Conservation (phyloP, 37 sponge, comb jelly and placozoan genomes). For the Diacarnus erythraeanus region DNA sequence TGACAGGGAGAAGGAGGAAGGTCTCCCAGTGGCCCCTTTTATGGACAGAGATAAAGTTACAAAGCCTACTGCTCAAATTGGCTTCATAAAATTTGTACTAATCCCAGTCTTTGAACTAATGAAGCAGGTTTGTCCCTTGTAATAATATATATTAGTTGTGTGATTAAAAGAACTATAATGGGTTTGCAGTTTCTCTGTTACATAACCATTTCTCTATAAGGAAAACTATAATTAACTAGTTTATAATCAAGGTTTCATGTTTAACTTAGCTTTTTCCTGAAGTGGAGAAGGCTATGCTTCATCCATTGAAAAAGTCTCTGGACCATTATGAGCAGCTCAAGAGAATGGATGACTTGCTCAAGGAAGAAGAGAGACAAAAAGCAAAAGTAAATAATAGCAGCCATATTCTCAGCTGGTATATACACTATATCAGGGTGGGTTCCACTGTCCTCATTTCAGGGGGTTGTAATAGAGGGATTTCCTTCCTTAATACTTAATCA, state of each 20-base stretch:
- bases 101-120: slow-evolving; percentile 80
- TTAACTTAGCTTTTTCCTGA: slow-evolving; percentile 69
- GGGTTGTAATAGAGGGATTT: no score
- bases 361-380: slow-evolving; percentile 37
- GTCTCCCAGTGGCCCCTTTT: slow-evolving; percentile 86
- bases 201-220: no score
- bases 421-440: no score
- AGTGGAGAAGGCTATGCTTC: slow-evolving; percentile 57
- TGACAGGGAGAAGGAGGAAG: slow-evolving; percentile 83
- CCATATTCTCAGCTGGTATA: no score
- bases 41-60: slow-evolving; percentile 93
- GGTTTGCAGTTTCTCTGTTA: no score
- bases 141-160: neutral
- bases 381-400: no score
- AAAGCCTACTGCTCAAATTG: slow-evolving; percentile 80
- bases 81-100: slow-evolving; percentile 84
- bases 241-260: neutral
- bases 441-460: no score
- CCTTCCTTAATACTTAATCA: no score
- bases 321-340: slow-evolving; percentile 77
- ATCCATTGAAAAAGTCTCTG: slow-evolving; percentile 52
- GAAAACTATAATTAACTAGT: neutral
- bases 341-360: slow-evolving; percentile 70
- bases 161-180: no score
- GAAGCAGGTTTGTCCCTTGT: slow-evolving; percentile 35